Conservation (phyloP, 1,140 invertebrate species). For the Rhyacophila brunnea region DNA sequence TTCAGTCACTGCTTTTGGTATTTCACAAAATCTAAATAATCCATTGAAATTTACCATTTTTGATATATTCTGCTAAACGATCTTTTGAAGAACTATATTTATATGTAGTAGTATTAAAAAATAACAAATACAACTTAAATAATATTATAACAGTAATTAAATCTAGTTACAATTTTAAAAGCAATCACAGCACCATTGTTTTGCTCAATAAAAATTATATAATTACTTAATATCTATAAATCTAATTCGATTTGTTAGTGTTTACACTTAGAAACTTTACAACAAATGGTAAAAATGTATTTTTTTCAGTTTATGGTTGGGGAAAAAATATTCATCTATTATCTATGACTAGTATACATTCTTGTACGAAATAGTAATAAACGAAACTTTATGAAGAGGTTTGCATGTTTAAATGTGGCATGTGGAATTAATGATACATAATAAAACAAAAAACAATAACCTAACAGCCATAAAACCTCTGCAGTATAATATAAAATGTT, state of each 20-base stretch:
- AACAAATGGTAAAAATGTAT: slow-evolving; percentile 17
- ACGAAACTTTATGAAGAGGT: neutral
- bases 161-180: slow-evolving; percentile 19
- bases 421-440: too few species aligned
- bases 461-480: too few species aligned
- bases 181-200: slow-evolving; percentile 35
- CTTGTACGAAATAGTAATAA: slow-evolving; percentile 34
- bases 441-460: too few species aligned
- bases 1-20: neutral
- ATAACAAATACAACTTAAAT: neutral
- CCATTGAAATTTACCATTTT: neutral
- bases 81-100: neutral
- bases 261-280: neutral
- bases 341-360: slow-evolving; percentile 36
- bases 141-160: slow-evolving; percentile 14
- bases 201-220: slow-evolving; percentile 29
- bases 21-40: neutral
- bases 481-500: too few species aligned
- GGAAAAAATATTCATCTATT: slow-evolving; percentile 24
- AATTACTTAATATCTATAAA: slow-evolving; percentile 5
- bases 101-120: neutral
- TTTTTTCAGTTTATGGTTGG: slow-evolving; percentile 21
- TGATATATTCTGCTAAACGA: neutral
- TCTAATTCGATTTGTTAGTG: slow-evolving; percentile 15
- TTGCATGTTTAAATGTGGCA: too few species aligned